Evolutionary conservation across 2,797 vertebrate genomes (phyloP), one percentile per base, ranked within the genome.

Genomic region (Platalea minor): DNA sequence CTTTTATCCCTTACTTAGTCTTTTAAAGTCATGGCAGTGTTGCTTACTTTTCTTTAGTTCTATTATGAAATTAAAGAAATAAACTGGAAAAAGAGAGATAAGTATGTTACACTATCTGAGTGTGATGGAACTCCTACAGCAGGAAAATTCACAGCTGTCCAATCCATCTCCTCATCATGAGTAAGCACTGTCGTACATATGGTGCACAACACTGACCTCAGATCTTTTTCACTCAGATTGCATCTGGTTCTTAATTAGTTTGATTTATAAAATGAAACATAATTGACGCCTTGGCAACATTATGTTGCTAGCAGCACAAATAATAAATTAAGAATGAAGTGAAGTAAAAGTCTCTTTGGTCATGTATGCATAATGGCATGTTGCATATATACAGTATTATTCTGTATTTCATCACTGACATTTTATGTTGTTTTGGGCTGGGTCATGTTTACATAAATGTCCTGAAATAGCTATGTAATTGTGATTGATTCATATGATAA

Each of bases 221-320:
- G 89, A 95, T 92, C 93, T 95, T 92, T 94, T 86, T 91, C 91
- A 88, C 87, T 96, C 78, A 94, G 65, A 88, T 92, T 95, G 77
- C 87, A 96, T 92, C 93, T 96, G 87, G 37, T 94, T 94, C 94
- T 97, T 97, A 97, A 97, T 97, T 98, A 97, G 87, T 94, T 96
- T 97, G 95, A 95, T 96, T 19, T 70, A 95, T 94, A 96, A 97
- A 97, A 97, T 96, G 91, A 97, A 97, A 94, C 91, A 95, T 96
- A 97, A 97, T 90, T 97, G 95, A 92, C 3, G 74, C 92, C 94
- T 97, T 95, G 94, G 95, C 95, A 97, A 93, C 61, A 43, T 87
- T 88, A 84, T 68, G 79, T 91, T 95, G 88, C 94, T 91, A 81
- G 91, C 93, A 98, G 95, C 95, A 96, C 95, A 97, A 96, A 94